A percentile compares a stretch with the other conserved stretches of the same genome.
Conservation (phyloP, 92 coral and sea anemone genomes). For the Porites rus region DNA sequence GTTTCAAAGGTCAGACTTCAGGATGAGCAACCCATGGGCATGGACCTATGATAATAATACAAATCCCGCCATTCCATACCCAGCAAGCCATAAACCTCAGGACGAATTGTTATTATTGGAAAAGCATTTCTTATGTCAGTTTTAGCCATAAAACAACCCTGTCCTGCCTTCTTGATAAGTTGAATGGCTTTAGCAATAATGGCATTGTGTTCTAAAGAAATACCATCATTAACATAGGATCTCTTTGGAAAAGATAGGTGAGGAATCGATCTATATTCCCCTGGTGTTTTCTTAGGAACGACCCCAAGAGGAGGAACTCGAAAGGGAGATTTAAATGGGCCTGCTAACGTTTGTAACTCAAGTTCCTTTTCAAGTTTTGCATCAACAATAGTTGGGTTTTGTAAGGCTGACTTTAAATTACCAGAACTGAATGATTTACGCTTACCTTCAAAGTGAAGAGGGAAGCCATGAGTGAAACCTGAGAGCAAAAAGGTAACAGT, state of each 20-base stretch:
- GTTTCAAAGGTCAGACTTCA: slow-evolving; percentile 75
- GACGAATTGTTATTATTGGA: slow-evolving; percentile 68
- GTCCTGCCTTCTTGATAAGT: slow-evolving; percentile 46
- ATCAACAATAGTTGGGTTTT: slow-evolving; percentile 25
- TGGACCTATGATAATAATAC: slow-evolving; percentile 59
- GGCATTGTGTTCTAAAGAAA: slow-evolving; percentile 46
- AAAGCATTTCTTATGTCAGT: slow-evolving; percentile 70
- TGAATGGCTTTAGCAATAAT: slow-evolving; percentile 56
- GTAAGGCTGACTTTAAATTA: slow-evolving; percentile 29
- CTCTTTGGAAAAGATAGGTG: slow-evolving; percentile 69
- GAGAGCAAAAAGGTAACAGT: slow-evolving; percentile 36
- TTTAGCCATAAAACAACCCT: slow-evolving; percentile 61
- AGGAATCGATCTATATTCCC: slow-evolving; percentile 69
- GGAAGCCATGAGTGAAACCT: slow-evolving; percentile 65
- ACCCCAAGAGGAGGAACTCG: slow-evolving; percentile 72
- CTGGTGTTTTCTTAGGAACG: slow-evolving; percentile 67
- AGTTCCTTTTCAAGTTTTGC: slow-evolving; percentile 38
- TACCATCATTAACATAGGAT: slow-evolving; percentile 74
- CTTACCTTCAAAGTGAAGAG: slow-evolving; percentile 56
- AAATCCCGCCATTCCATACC: slow-evolving; percentile 64
- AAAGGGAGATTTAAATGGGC: slow-evolving; percentile 62
- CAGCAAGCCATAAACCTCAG: slow-evolving; percentile 59
- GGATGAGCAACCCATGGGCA: slow-evolving; percentile 82
- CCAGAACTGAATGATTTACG: slow-evolving; percentile 2
- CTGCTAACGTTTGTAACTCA: slow-evolving; percentile 38